Evolutionary conservation across 2,888 invertebrate species (phyloP), one percentile per base, ranked within the genome.

Genomic region (Arenicola marina): DNA sequence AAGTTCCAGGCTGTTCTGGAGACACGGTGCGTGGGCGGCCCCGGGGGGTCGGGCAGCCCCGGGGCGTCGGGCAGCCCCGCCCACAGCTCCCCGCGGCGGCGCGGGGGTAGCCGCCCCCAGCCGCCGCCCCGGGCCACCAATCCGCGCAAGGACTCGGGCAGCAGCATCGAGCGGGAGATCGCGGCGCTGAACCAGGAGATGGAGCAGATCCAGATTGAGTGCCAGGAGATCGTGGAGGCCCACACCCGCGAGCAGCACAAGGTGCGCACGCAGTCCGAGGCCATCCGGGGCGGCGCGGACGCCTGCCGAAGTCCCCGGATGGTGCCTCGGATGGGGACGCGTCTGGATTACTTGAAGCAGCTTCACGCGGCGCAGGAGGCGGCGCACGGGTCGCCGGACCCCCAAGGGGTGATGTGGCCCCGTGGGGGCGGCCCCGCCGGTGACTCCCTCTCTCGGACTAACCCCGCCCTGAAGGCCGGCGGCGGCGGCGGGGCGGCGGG

Each of bases 161-260:
- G 76, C 63, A 80, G 78, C 73, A 72, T 87, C 32, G 87, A 87
- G 72, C 80, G 85, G 55, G 87, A 88, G 77, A 84, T 88, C 65
- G 85, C 86, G 29, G 81, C 86, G 70, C 79, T 88, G 55, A 86
- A 87, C 72, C 81, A 84, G 66, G 86, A 88, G 72, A 88, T 89
- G 86, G 87, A 87, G 73, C 86, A 85, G 62, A 87, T 89, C 65
- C 87, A 87, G 67, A 73, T 87, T 63, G 85, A 87, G 66, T 87
- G 87, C 75, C 83, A 85, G 65, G 78, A 84, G 60, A 76, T 85
- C 63, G 80, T 84, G 57, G 77, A 82, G 57, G 77, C 78, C 56
- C 84, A 84, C 72, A 65, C 75, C 51, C 73, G 75, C 11, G 78
- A 80, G 4, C 32, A 33, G 33, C 32, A 26, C 59, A 31, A 32